Evolutionary conservation across 2,888 invertebrate genomes (phyloP).

Genomic region (Nephrotoma flavescens): DNA sequence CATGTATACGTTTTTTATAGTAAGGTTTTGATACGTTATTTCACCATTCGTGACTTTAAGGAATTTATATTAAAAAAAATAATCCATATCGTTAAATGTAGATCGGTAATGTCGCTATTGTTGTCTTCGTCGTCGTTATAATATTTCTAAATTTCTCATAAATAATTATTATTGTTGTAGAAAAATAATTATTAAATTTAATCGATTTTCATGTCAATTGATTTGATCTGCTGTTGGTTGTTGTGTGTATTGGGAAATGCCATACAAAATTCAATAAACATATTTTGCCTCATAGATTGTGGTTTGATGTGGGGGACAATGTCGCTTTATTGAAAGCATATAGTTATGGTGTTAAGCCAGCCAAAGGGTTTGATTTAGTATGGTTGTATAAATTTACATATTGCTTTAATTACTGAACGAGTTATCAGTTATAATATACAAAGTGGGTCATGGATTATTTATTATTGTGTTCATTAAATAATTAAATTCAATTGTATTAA

Average conservation of each 20-base stretch:
- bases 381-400: no score
- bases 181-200: not conserved
- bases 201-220: not conserved
- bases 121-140: not conserved
- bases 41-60: not conserved
- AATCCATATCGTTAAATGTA: not conserved
- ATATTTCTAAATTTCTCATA: not conserved
- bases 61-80: not conserved
- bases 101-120: not conserved
- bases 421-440: no score
- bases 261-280: no score
- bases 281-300: no score
- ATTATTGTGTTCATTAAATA: no score
- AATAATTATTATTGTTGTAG: not conserved
- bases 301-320: no score
- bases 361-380: no score
- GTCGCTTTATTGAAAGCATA: no score
- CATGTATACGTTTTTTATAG: not conserved
- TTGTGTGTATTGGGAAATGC: not conserved
- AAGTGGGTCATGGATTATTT: no score
- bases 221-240: not conserved
- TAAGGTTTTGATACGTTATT: not conserved
- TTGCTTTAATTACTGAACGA: no score
- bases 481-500: no score
- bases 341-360: no score